Evolutionary conservation across 1,140 invertebrate species (phyloP), one percentile per base, ranked within the genome.

Genomic region (Ericerus pela): DNA sequence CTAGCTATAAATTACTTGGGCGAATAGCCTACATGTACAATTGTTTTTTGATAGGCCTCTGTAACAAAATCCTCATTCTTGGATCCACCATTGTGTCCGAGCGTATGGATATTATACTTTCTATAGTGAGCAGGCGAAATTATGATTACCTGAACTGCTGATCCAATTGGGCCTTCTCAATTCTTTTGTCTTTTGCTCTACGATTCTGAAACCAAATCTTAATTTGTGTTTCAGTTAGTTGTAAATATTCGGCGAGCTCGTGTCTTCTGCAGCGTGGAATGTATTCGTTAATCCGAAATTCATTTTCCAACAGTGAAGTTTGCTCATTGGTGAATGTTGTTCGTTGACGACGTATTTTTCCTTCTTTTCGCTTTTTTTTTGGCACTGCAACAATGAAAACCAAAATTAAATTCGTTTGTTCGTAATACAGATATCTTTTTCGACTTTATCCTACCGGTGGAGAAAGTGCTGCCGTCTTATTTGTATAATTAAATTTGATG

Each of bases 151-250:
- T 84, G 68, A 89, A 89, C 59, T 93, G 88, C 64, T 94, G 90
- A 72, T 96, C 92, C 26, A 92, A 73, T 55, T 94, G 89, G 0
- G 91, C 90, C 65, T 96, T 96, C 66, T 96, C 91, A 57, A 96
- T 90, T 51, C 92, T 74, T 70, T 96, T 96, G 65, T 96, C 91
- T 70, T 96, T 96, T 8, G 92, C 92, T 60, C 92, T 74, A 47
- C 92, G 74, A 69, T 96, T 96, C 70, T 96, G 93, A 67, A 95
- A 96, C 93, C 93, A 95, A 58, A 94, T 94, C 71, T 94, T 95
- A 52, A 95, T 91, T 72, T 92, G 89, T 0, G 90, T 95, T 69
- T 96, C 93, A 2, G 87, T 88, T 6, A 96, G 72, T 43, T 77
- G 74, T 22, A 96, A 68, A 0, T 80, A 75, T 58, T 86, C 81